Evolutionary conservation across 2,888 invertebrate genomes (phyloP), one percentile per base, ranked within the genome.

Genomic region (Rhagonycha fulva): DNA sequence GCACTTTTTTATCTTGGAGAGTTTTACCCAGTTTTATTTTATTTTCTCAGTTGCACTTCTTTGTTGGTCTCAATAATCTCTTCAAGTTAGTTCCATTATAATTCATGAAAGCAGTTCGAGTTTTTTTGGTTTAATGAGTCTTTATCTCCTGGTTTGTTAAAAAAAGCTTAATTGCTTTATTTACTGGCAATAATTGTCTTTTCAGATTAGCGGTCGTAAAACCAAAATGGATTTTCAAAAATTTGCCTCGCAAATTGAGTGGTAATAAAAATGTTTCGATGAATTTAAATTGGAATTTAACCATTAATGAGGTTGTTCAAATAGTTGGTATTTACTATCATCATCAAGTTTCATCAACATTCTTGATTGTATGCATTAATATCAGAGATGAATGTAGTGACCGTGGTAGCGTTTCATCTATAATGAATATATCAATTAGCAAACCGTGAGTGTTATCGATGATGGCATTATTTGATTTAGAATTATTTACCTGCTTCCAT

Each of bases 401-500:
- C n/a, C 63, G 47, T 14, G 62, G 60, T 60, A 30, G 67, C 71
- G 26, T 75, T 14, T 19, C 75, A 79, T 80, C 76, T 76, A 80
- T 79, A 79, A 79, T 80, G 78, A 74, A 80, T 79, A 79, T 78
- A 80, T 78, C 79, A 80, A 80, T 80, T 80, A 79, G 80, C 71
- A 72, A 9, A 66, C 30, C 68, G 47, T 9, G 75, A 76, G 63
- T 63, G 67, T 68, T 61, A 76, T 72, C 72, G 69, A 68, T 71
- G 69, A 69, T 68, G 28, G 69, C 63, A 26, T 70, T 77, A 79
- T 79, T 80, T 77, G 74, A 70, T 74, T 76, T 76, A 72, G 72
- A 67, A 72, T 28, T 12, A 68, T 68, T 72, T 67, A 62, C 14
- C 26, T 26, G 63, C 23, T 23, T 24, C 26, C 24, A 66, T 66